Evolutionary conservation across 2,113 vertebrate species (phyloP), one percentile per base, ranked within the genome.

Genomic region (Anthoscopus minutus): DNA sequence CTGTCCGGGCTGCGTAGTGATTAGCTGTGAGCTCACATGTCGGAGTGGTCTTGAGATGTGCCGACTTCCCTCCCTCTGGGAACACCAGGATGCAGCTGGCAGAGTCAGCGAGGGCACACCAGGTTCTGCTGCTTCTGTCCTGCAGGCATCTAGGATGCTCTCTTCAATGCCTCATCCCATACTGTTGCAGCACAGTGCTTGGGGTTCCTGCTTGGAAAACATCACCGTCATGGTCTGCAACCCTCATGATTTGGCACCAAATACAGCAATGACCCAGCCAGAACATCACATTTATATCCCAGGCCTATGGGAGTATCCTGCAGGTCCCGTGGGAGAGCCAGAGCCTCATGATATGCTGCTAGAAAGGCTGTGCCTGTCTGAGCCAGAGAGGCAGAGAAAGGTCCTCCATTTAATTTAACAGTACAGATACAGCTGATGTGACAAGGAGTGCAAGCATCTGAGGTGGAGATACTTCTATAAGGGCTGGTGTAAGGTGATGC

Each of bases 21-120:
- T 80, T 48, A 91, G 81, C 56, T 71, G 88, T 56, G 76, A 84
- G 66, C 48, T 92, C 66, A 45, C 70, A 31, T 15, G 4, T 81
- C 2, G 2, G 28, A 2, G 6, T 0, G 2, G 23, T 9, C 60
- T 70, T 16, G 51, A 22, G 48, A 15, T 0, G 1, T 11, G 73
- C 17, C 1, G 0, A 15, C 45, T 80, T 25, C 40, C 27, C 28
- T 86, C 54, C 71, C 58, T 35, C 7, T 1, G 42, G 78, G 33
- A 71, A 22, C 10, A 33, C 24, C 0, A 0, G 30, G 72, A 50
- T 10, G 9, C 1, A 1, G 40, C 42, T 50, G 62, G 40, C 8
- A 0, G 15, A 7, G 7, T 19, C 66, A 22, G 40, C 0, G 6
- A 60, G n/a, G 50, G 33, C 22, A 42, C 33, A 15, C 20, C 18